Percentiles rank a stretch among this genome's conserved stretches.
Conservation (phyloP, 92 coral and sea anemone species). For the Galaxea fascicularis region DNA sequence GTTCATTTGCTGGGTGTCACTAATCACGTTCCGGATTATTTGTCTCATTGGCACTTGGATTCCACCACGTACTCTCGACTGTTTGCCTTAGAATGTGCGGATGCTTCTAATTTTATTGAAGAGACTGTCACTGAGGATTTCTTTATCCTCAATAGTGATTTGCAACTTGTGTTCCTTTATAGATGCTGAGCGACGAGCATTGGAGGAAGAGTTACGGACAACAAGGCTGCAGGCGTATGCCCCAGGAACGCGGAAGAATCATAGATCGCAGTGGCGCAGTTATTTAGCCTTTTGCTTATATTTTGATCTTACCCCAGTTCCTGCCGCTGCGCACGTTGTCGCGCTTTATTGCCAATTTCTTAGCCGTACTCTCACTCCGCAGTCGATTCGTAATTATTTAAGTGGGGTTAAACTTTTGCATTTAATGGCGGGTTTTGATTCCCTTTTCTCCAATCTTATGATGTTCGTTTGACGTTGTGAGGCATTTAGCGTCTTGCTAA, state of each 20-base stretch:
- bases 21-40: constrained; percentile 2
- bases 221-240: neutral
- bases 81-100: neutral
- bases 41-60: constrained; percentile 41
- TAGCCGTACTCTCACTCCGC: constrained; percentile 14
- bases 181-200: neutral
- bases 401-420: constrained; percentile 53
- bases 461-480: neutral
- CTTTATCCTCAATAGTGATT: neutral
- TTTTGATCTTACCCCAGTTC: neutral
- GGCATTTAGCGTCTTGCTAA: constrained; percentile 10
- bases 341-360: constrained; percentile 23
- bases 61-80: neutral
- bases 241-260: constrained; percentile 3
- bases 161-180: neutral
- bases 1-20: constrained; percentile 23
- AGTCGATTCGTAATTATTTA: constrained; percentile 14
- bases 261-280: neutral
- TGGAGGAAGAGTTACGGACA: neutral
- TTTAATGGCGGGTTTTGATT: constrained; percentile 13
- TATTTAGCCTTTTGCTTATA: neutral
- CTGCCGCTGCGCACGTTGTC: neutral
- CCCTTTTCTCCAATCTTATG: constrained; percentile 9
- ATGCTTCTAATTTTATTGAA: neutral
- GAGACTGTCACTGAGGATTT: neutral